These are phyloP conservation scores for Triplophysa rosa DNA, from an alignment of 2,113 vertebrate genomes.

Conservation along the genomic window DNA sequence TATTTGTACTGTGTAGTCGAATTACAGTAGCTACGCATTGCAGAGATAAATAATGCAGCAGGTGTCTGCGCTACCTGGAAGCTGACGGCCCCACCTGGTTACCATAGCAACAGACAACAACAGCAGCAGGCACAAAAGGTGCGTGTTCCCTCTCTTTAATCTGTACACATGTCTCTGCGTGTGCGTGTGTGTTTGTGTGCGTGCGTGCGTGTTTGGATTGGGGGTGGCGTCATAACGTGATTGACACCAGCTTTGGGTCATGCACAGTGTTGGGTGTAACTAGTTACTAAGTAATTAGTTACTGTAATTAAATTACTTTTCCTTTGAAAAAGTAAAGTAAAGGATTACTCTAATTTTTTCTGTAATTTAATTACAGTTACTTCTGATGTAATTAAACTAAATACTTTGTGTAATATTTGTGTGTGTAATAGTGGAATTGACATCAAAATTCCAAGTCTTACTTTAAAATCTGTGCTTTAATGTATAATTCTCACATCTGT, in stretches of 20 bases:
- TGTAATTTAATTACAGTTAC: too few species aligned
- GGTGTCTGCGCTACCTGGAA: constrained; percentile 49
- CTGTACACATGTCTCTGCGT: neutral
- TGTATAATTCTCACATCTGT: too few species aligned
- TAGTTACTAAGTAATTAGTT: too few species aligned
- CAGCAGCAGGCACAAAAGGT: constrained; percentile 63
- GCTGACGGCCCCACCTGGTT: constrained; percentile 61
- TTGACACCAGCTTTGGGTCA: neutral
- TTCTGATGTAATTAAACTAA: too few species aligned
- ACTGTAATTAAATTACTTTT: too few species aligned
- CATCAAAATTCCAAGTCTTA: too few species aligned
- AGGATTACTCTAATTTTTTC: too few species aligned
- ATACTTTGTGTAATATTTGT: too few species aligned
- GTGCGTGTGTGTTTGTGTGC: neutral
- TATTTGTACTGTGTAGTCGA: neutral
- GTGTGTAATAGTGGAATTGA: too few species aligned
- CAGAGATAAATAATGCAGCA: constrained; percentile 55
- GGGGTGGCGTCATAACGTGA: neutral
- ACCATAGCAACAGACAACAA: constrained; percentile 61
- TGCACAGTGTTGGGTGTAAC: too few species aligned
- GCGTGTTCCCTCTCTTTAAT: constrained; percentile 60
- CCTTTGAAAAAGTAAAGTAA: too few species aligned
- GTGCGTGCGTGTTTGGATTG: neutral
- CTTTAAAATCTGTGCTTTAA: too few species aligned
- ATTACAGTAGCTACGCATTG: constrained; percentile 7